Percentiles rank a stretch among this genome's conserved stretches.
These are phyloP conservation scores for Aphelinus certus DNA, from an alignment of 1,140 invertebrate species.

Conservation along the genomic window DNA sequence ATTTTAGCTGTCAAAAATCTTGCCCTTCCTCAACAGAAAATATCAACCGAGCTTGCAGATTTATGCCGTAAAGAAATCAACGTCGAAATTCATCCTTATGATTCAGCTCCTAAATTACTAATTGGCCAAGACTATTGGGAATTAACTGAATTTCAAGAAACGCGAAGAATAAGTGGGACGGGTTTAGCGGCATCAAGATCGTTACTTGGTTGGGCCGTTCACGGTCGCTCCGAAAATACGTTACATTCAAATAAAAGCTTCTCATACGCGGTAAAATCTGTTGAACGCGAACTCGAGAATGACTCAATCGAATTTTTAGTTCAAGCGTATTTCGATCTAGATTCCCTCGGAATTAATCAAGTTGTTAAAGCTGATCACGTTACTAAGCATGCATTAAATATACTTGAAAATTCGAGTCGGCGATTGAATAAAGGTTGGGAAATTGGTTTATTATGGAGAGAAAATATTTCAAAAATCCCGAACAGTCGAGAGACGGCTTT, in stretches of 20 bases:
- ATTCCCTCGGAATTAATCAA: background rate
- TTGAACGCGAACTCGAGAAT: too few species aligned
- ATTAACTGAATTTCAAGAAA: background rate
- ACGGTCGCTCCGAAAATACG: too few species aligned
- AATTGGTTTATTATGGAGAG: conserved; percentile 33
- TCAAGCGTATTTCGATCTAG: too few species aligned
- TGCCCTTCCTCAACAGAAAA: background rate
- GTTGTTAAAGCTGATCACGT: background rate
- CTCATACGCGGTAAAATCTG: too few species aligned
- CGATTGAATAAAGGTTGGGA: conserved; percentile 12
- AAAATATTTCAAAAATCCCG: conserved; percentile 3
- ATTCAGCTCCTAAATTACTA: background rate
- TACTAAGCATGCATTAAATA: background rate
- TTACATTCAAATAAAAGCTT: too few species aligned
- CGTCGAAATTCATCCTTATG: background rate
- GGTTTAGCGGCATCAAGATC: too few species aligned
- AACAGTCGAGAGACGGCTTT: conserved; percentile 10
- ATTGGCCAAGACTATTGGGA: conserved; percentile 2
- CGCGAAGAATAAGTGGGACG: too few species aligned
- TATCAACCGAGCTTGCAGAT: background rate
- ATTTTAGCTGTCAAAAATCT: background rate
- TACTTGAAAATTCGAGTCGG: background rate
- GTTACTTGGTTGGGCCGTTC: too few species aligned
- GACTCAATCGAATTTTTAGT: background rate
- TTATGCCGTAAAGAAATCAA: background rate